phyloP scores from a whole-genome alignment of 2,888 invertebrate genomes.

The Xestoiulus laeticollis region DNA sequence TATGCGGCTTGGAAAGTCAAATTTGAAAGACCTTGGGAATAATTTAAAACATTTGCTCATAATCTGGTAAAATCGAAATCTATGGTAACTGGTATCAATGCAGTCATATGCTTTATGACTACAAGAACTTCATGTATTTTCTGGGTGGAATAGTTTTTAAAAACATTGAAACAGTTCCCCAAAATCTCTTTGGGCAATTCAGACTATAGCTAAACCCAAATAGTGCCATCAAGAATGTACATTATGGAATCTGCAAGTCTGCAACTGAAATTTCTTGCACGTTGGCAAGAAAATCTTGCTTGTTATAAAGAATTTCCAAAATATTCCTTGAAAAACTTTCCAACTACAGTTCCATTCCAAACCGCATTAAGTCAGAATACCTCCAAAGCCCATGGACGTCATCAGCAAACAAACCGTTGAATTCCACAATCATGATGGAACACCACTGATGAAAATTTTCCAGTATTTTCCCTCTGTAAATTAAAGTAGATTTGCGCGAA shows the following conservation, averaged over 20 bases:
- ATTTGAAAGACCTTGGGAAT: too few species aligned
- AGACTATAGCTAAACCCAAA: too few species aligned
- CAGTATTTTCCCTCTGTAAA: background rate
- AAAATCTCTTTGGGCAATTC: too few species aligned
- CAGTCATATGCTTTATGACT: too few species aligned
- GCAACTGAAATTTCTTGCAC: background rate
- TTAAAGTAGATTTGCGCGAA: too few species aligned
- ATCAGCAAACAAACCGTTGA: background rate
- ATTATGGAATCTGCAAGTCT: background rate
- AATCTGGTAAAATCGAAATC: too few species aligned
- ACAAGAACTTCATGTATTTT: too few species aligned
- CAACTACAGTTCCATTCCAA: background rate
- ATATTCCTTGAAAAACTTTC: background rate
- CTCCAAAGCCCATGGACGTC: background rate
- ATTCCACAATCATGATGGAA: background rate
- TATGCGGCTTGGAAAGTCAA: background rate
- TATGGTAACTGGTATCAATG: too few species aligned
- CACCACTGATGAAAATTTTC: background rate
- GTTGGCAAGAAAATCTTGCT: background rate
- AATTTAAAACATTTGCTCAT: too few species aligned
- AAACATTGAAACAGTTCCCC: too few species aligned
- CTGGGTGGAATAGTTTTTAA: too few species aligned
- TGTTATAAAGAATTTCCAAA: background rate
- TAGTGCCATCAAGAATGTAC: too few species aligned
- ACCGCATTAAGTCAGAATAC: background rate